Percentiles rank a stretch among this genome's conserved stretches.
Conservation (phyloP, 2,888 invertebrate genomes). For the Timema cristinae region DNA sequence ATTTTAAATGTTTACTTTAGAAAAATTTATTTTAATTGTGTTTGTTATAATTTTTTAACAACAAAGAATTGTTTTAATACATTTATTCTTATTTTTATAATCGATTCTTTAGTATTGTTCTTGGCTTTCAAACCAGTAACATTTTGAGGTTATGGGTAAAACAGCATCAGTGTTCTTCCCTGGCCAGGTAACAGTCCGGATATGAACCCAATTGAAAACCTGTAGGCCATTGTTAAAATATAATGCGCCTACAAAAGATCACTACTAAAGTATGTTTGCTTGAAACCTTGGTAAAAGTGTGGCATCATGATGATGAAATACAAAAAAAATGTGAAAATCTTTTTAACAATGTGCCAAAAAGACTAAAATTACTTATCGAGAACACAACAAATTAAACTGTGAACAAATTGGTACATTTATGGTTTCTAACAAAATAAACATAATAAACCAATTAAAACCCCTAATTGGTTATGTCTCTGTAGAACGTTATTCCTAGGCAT, state of each 20-base stretch:
- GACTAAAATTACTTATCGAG: not conserved
- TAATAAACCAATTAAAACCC: too few species aligned
- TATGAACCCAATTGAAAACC: not conserved
- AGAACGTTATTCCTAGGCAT: too few species aligned
- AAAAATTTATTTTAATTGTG: too few species aligned
- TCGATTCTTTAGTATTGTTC: too few species aligned
- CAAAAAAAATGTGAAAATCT: not conserved
- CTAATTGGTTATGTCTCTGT: too few species aligned
- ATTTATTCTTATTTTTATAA: too few species aligned
- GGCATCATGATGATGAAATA: slow-evolving; percentile 3
- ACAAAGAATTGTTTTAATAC: too few species aligned
- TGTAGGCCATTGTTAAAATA: not conserved
- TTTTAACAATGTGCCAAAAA: not conserved
- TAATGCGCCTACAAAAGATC: not conserved
- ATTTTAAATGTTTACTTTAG: too few species aligned
- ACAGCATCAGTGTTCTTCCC: not conserved
- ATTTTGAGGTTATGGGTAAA: not conserved
- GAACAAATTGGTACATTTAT: too few species aligned
- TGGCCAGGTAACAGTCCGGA: not conserved
- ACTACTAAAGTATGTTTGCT: not conserved
- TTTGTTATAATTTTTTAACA: too few species aligned
- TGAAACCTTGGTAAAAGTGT: not conserved
- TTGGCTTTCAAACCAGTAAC: too few species aligned
- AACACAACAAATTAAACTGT: not conserved
- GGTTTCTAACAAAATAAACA: too few species aligned